A percentile compares a stretch with the other conserved stretches of the same genome.
phyloP scores from a whole-genome alignment of 2,797 vertebrate genomes.

The Falco cherrug region DNA sequence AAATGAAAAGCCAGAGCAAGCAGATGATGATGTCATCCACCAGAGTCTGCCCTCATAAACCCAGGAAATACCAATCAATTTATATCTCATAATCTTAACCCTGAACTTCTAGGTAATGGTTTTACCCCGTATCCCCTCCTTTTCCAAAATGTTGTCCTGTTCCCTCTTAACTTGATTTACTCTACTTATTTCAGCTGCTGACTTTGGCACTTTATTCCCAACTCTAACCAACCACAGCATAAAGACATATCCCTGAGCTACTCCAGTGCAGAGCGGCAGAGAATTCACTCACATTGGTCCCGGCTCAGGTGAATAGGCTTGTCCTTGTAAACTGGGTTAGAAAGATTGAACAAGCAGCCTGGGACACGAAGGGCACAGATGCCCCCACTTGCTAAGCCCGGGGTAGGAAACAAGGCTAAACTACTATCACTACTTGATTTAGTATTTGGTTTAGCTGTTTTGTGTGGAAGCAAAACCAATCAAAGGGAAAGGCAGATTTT shows the following conservation, averaged over 20 bases:
- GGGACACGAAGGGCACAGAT: neutral
- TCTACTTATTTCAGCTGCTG: conserved; percentile 75
- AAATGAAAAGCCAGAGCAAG: neutral
- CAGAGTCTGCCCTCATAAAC: conserved; percentile 41
- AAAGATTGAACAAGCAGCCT: neutral
- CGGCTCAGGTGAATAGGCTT: neutral
- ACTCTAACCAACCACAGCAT: conserved; percentile 59
- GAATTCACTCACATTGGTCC: neutral
- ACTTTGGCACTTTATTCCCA: conserved; percentile 73
- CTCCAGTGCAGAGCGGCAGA: neutral
- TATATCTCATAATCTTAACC: conserved; percentile 72
- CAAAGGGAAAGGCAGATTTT: conserved; percentile 40
- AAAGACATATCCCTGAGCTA: conserved; percentile 22
- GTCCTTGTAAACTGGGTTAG: neutral
- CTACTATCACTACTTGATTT: conserved; percentile 49
- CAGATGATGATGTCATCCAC: conserved; percentile 37
- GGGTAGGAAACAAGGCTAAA: conserved; percentile 38
- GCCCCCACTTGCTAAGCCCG: conserved; percentile 18
- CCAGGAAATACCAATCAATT: conserved; percentile 71
- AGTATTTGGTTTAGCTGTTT: conserved; percentile 56
- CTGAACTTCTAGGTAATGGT: conserved; percentile 51
- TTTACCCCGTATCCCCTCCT: conserved; percentile 47
- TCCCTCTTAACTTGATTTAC: conserved; percentile 80
- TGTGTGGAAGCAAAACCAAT: conserved; percentile 52
- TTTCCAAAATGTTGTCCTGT: conserved; percentile 71